A percentile compares a stretch with the other conserved stretches of the same genome.
These are phyloP conservation scores for Dyspetes luteomarginatus DNA, from an alignment of 2,888 invertebrate genomes.

Conservation along the genomic window DNA sequence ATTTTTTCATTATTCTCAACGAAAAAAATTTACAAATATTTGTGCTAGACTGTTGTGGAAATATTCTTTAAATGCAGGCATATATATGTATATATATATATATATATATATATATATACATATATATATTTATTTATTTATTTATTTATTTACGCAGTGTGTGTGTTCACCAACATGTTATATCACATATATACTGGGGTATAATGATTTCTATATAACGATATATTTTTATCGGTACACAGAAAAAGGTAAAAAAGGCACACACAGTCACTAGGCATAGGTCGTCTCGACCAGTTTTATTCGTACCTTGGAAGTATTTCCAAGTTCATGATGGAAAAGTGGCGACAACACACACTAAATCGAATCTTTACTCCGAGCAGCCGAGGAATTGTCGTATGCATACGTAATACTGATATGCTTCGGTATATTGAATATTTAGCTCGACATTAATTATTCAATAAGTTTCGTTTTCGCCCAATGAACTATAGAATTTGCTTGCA, in stretches of 20 bases:
- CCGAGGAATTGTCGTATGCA: not conserved
- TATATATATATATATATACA: not conserved
- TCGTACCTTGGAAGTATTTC: slow-evolving; percentile 28
- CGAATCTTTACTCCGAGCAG: not conserved
- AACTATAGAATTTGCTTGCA: slow-evolving; percentile 14
- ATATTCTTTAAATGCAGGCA: too few relatives aligned
- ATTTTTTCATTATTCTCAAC: too few relatives aligned
- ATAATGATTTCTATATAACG: slow-evolving; percentile 11
- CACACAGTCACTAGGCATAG: not conserved
- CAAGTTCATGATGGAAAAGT: slow-evolving; percentile 25
- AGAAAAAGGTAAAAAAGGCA: not conserved
- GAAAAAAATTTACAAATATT: too few relatives aligned
- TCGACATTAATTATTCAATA: slow-evolving; percentile 48
- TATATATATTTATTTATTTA: not conserved
- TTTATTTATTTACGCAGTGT: not conserved
- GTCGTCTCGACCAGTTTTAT: not conserved
- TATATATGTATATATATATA: not conserved
- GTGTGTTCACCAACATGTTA: not conserved
- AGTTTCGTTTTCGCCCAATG: slow-evolving; percentile 31
- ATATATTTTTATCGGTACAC: not conserved
- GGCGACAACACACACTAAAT: not conserved
- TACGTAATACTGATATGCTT: not conserved
- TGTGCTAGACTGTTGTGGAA: too few relatives aligned
- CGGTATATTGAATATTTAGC: slow-evolving; percentile 8
- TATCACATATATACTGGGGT: not conserved